phyloP scores from a whole-genome alignment of 2,113 vertebrate species.

The Corythaeola cristata region DNA sequence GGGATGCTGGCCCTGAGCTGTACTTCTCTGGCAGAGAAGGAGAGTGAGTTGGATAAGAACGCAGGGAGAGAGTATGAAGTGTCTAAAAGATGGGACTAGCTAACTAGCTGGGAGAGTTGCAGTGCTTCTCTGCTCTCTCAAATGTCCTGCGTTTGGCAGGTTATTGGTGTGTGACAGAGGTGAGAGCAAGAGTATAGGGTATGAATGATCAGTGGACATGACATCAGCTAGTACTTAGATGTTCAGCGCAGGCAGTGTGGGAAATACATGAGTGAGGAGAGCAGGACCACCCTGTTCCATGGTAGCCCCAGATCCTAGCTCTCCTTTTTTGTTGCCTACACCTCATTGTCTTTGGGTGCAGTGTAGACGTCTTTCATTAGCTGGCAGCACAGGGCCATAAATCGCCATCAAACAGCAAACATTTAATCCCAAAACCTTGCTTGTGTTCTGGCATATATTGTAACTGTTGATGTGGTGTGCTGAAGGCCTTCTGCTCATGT shows the following conservation, averaged over 20 bases:
- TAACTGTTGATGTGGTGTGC: neutral
- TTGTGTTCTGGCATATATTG: neutral
- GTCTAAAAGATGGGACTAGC: neutral
- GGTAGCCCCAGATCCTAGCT: neutral
- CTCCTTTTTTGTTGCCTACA: neutral
- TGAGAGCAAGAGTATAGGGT: neutral
- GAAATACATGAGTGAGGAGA: neutral
- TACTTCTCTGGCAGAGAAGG: neutral
- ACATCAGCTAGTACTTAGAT: neutral
- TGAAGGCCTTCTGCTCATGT: neutral
- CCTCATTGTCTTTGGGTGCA: neutral
- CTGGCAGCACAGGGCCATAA: neutral
- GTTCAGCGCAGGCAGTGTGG: neutral
- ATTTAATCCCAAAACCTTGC: neutral
- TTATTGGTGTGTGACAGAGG: neutral
- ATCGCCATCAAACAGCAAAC: neutral
- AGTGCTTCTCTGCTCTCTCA: neutral
- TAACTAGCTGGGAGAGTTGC: neutral
- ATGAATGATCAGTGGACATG: fast-evolving
- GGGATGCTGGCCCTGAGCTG: neutral
- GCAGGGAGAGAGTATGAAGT: neutral
- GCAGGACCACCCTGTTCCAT: neutral
- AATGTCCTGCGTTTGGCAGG: neutral
- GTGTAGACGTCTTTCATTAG: neutral
- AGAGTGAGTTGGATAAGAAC: neutral